Evolutionary conservation across 2,888 invertebrate genomes (phyloP), one percentile per base, ranked within the genome.

Genomic region (Meandrusa payeni): DNA sequence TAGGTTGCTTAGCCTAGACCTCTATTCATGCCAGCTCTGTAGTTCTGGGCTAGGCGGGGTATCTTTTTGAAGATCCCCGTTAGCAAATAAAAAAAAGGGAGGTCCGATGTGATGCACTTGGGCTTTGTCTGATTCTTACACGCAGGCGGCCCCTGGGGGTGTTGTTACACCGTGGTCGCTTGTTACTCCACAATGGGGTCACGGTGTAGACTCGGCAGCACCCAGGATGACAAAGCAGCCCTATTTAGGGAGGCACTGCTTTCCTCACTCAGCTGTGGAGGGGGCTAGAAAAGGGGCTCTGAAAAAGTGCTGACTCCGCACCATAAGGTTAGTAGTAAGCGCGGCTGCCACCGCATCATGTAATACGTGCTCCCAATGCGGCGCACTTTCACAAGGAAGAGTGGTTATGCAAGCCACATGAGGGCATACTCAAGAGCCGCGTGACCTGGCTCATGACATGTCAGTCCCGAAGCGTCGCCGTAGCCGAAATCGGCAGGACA

Each of bases 221-320:
- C 48, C 34, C 24, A 2, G n/a, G 29, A 33, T 28, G 49, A 49
- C 50, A 13, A 42, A 51, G 54, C 53, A 57, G 52, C 54, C 20
- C 52, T 54, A 31, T 57, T 57, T 27, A 55, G 50, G 40, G 51
- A 47, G 41, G 50, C 54, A 46, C 55, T 56, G 51, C 54, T 56
- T 47, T 22, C 53, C 51, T 24, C 32, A 47, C 48, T 48, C 41
- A 50, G 48, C 48, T 50, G 26, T 20, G 52, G 50, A 52, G 40
- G 51, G 51, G 46, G 28, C 51, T 52, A 52, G 56, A 57, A 56
- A 54, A 52, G 51, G 51, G 51, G 55, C 23, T 48, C 54, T 28
- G 53, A 54, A 55, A 48, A 49, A 44, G n/a, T 27, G 49, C 41
- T 54, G 27, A 24, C 22, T 42, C 45, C 41, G 37, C 32, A 13